Evolutionary conservation across 1,140 invertebrate genomes (phyloP).

Genomic region (Bradynema listronoti): DNA sequence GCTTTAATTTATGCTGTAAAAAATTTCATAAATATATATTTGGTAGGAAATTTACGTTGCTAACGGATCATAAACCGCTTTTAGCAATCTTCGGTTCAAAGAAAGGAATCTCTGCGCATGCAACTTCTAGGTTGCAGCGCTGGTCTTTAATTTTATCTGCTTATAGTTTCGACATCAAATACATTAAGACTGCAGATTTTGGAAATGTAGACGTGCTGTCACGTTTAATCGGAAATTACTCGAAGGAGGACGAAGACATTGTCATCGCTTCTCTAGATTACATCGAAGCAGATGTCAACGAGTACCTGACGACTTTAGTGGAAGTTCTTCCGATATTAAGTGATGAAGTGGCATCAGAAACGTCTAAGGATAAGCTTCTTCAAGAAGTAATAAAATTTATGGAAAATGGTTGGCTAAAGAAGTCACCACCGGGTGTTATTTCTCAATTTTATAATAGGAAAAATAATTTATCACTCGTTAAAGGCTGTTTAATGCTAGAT

Average conservation of each 20-base stretch:
- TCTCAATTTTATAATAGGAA: too few species aligned
- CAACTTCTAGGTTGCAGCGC: conserved; percentile 11
- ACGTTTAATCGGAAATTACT: conserved; percentile 13
- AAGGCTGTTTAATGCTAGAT: conserved; percentile 38
- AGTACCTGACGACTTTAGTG: not conserved
- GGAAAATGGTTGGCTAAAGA: not conserved
- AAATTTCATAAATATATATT: conserved; percentile 16
- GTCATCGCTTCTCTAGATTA: conserved; percentile 13
- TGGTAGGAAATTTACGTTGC: conserved; percentile 15
- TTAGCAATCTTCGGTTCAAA: conserved; percentile 17
- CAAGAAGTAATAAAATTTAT: not conserved
- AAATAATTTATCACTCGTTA: too few species aligned
- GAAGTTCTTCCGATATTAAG: not conserved
- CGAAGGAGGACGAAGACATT: conserved; percentile 8
- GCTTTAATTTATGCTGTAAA: conserved; percentile 17
- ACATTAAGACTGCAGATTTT: conserved; percentile 14
- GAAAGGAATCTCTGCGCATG: conserved; percentile 14
- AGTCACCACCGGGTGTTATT: too few species aligned
- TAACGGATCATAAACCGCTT: conserved; percentile 18
- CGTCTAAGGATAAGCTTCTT: not conserved
- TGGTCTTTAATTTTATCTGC: conserved; percentile 15
- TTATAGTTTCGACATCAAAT: conserved; percentile 16
- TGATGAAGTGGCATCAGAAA: not conserved
- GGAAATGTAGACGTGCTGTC: conserved; percentile 14
- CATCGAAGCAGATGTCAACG: conserved; percentile 13